Base-by-base conservation (phyloP, 2,888 invertebrate genomes). In the Gymnoscelis rufifasciata region DNA sequence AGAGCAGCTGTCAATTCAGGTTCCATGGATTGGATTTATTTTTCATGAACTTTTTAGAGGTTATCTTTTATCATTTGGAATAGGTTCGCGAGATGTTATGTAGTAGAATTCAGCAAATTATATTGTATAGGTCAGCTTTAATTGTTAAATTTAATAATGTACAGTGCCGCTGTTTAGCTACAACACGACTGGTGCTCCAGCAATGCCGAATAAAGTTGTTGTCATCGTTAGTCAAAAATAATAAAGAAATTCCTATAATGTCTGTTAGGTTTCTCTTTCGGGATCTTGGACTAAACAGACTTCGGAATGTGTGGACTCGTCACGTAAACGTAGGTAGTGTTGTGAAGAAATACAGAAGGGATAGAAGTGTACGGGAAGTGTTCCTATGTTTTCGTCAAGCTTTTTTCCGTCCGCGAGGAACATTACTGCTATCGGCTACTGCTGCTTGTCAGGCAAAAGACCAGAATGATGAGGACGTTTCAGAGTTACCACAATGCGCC, bases 281-380 rank as follows among this genome's bases (percentile, higher is more conserved):
- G 52, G 78, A 79, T 66, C 71, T 83, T n/a, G 60, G 63, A 59
- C 64, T 78, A 40, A 62, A 59, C 57, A 77, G 71, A 51, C 50
- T 84, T 28, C 82, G 79, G 78, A 79, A 68, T 62, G 66, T 61
- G 41, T 88, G 83, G 83, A 71, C 72, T 33, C 69, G 81, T 7
- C 74, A 68, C 64, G 68, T 68, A 49, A 58, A 77, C 50, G 60
- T 83, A 29, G 73, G 62, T 58, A 72, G 71, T 29, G 76, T 84
- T 56, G 74, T 83, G 8, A 78, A 62, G 51, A 71, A 76, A 51
- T 83, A 76, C 55, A 74, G 74, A 42, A 70, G 68, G 31, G 87
- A 87, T 12, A 69, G 75, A 14, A 64, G 70, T 42, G 75, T 87
- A n/a, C 65, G 78, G 8, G 83, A 81, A 58, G 75, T 84, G 48